Base-by-base conservation (phyloP, 2,113 vertebrate species). In the Paradisaea rubra region DNA sequence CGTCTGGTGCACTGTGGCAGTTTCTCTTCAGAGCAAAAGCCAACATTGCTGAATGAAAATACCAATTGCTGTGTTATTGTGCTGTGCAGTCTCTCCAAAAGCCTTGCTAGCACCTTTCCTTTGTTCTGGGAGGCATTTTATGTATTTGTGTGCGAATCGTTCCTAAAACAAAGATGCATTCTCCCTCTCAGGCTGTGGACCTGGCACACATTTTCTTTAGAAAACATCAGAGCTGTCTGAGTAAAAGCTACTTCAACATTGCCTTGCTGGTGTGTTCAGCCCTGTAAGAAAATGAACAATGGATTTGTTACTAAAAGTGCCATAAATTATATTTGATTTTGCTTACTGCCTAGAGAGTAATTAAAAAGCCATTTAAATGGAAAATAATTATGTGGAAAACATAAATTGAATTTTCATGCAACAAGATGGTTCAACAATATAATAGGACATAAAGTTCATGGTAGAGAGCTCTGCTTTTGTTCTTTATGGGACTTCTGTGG, bases 301-400 rank as follows among this genome's bases (percentile, higher is more conserved):
- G 44, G 39, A 49, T 63, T 94, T 96, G 59, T 92, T 85, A 73
- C 56, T 89, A 50, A 80, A 89, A 89, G 49, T 66, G 33, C 11
- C n/a, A 54, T 89, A 95, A 95, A 96, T 95, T 83, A 68, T 72
- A 87, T 94, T 95, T 95, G 85, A 78, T 85, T 93, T 94, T 95
- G 49, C 77, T 78, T 88, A 30, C 39, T 10, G 14, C 60, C 72
- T 66, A 73, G 79, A 86, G 82, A 94, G 50, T 89, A 96, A 95
- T 97, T 97, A 96, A 90, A 94, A 95, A 94, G 14, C 14, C 31
- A 89, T 94, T 95, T 93, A 93, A 94, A 92, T 77, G 44, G 69
- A 93, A 96, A 96, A 88, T 84, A 95, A 94, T 93, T 89, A 94
- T 56, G 49, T 89, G 89, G 68, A 87, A 97, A 92, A n/a, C 53